Evolutionary conservation across 2,113 vertebrate genomes (phyloP), one percentile per base, ranked within the genome.

Genomic region (Carettochelys insculpta): DNA sequence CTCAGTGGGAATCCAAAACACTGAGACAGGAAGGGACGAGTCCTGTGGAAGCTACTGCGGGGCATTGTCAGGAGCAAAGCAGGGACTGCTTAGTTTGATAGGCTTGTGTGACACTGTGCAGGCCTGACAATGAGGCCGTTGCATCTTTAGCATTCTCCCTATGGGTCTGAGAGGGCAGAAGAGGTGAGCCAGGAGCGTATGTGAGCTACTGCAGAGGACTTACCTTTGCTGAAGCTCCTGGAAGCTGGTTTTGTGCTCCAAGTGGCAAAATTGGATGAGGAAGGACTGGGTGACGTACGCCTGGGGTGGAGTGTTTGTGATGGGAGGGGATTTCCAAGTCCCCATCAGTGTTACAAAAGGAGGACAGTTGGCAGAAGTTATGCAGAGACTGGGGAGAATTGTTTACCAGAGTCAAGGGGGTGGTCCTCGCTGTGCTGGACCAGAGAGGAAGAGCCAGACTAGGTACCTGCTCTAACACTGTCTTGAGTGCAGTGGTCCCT

Each of bases 101-200:
- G 80, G 19, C 19, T 71, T 45, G 8, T 22, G 71, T 71, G 71
- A 73, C 41, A 3, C 0, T 2, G 41, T 12, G 34, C 61, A 38
- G 61, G 34, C 10, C 61, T 65, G 61, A 38, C 61, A 65, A 11
- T 38, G 61, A 38, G 38, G 61, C 19, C 61, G 17, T 47, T 2
- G 76, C 6, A 0, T 38, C 43, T 45, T n/a, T 1, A 2, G 2
- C n/a, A 3, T 29, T 47, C 29, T 41, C n/a, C 29, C 22, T 43
- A 14, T 43, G 41, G 68, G 41, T 14, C 41, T 25, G 38, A 73
- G 20, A 14, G 41, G 41, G 38, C 58, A 3, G 16, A 38, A 38
- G 61, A 65, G 61, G n/a, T n/a, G 11, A 65, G 22, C 68, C 3
- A 43, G 41, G 5, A 11, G 24, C 24, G 24, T 43, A 27, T 5